Evolutionary conservation across 2,888 invertebrate species (phyloP), one percentile per base, ranked within the genome.

Genomic region (Reticulitermes lucifugus): DNA sequence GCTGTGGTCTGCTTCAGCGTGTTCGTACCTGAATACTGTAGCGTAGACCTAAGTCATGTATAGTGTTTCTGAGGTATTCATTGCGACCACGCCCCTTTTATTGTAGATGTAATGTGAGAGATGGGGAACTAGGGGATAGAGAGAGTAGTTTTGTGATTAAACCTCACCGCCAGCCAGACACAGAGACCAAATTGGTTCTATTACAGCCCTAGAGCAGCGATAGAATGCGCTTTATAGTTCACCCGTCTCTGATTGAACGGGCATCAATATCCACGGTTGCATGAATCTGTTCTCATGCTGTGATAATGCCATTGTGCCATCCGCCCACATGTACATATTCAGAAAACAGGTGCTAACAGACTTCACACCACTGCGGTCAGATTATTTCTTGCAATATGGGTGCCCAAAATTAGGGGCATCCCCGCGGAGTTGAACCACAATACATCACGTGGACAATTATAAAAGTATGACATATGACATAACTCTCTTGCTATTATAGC

Each of bases 251-350:
- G 77, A 77, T 77, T 77, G 77, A 46, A 77, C 77, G 46, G 21
- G 22, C 18, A 77, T 77, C 77, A 77, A 77, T 77, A 43, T 77
- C 77, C 77, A 77, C 77, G 77, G 77, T 77, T 75, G 41, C 77
- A 77, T 77, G 77, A 77, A 18, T 77, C 25, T 35, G 41, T 77
- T 77, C 77, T 77, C 77, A 77, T 77, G 77, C 46, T 6, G 41
- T 14, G 73, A n/a, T 73, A 73, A 73, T 73, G 73, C 22, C 73
- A 73, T 41, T 73, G 73, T 41, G 35, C 41, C 29, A 2, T 6
- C 41, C 35, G 55, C 55, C 55, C 55, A 55, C 14, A 55, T 18
- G 1, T 55, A 18, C 18, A 55, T 55, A 18, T 55, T 55, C 55
- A 55, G 55, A 55, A 21, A 18, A 55, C 55, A 55, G 55, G 55